Evolutionary conservation across 1,140 invertebrate genomes (phyloP).

Genomic region (Microplitis demolitor): DNA sequence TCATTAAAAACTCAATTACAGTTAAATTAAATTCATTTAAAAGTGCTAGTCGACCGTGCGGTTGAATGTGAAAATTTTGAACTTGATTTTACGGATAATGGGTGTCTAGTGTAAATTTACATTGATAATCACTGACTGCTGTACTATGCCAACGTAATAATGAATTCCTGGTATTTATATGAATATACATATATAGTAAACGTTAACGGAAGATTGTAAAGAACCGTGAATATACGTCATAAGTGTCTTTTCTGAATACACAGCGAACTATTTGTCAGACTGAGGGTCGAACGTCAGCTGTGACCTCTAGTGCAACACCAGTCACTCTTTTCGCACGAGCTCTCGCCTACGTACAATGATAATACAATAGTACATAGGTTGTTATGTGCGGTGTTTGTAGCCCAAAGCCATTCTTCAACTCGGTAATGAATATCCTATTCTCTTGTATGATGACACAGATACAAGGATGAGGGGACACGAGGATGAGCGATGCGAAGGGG

Average conservation of each 20-base stretch:
- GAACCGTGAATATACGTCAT: not conserved
- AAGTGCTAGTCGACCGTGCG: slow-evolving; percentile 18
- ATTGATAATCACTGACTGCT: too few species aligned
- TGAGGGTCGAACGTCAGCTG: slow-evolving; percentile 23
- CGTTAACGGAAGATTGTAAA: not conserved
- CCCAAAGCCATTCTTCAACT: slow-evolving; percentile 33
- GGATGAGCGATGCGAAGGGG: slow-evolving; percentile 4
- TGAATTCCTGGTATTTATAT: too few species aligned
- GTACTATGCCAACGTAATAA: too few species aligned
- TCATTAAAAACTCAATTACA: slow-evolving; percentile 54
- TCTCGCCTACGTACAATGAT: slow-evolving; percentile 32
- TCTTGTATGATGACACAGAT: not conserved
- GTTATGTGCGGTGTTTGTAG: not conserved
- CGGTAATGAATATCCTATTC: slow-evolving; percentile 48
- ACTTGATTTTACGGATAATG: not conserved
- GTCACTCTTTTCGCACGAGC: slow-evolving; percentile 46
- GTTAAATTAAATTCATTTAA: slow-evolving; percentile 45
- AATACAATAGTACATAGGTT: not conserved
- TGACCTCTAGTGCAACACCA: slow-evolving; percentile 24
- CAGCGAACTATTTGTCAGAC: not conserved
- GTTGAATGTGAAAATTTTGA: too few species aligned
- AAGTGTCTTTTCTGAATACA: not conserved
- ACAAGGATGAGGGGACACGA: not conserved
- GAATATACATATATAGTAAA: not conserved
- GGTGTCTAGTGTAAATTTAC: too few species aligned